Base-by-base conservation (phyloP, 2,113 vertebrate species). In the Hiodon alosoides region DNA sequence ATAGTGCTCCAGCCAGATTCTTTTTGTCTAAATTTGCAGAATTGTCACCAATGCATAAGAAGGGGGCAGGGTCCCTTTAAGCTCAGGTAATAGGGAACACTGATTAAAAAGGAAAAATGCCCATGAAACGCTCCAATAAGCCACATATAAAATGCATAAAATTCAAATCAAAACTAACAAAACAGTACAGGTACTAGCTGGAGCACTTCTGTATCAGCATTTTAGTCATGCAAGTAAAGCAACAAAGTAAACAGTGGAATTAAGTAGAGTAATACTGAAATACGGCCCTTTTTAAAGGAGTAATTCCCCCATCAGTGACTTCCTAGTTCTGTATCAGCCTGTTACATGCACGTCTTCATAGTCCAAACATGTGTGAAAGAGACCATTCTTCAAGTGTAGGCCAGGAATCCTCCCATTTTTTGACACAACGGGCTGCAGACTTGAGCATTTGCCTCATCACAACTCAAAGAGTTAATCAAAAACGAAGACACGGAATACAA, bases 311-410 rank as follows among this genome's bases (percentile, higher is more conserved):
- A 91, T 88, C 91, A 91, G 92, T 88, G 91, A 92, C 87, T 90
- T 92, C 90, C 91, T 89, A 89, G 88, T 85, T 86, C 82, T 87
- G 82, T 85, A 83, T 86, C 77, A 83, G 90, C 88, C 91, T 89
- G 89, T 93, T 91, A 92, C 93, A 94, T 94, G 95, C 93, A 92
- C 87, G 87, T 95, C 92, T 91, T 95, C 93, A 90, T 85, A 89
- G 89, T 93, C 93, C 93, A 94, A 95, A 94, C 93, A 94, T 91
- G 90, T 93, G 92, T 91, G 92, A 91, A 91, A 93, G 90, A 94
- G 90, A 91, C 87, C 87, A 90, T 87, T 92, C 86, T 85, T 87
- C 87, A 90, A 90, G 81, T 87, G 87, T 87, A 89, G 88, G 85
- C 81, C 84, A 81, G 86, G 85, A 89, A 83, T 91, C 90, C 80